These are phyloP conservation scores for Cynopterus sphinx DNA, from an alignment of 2,797 vertebrate species.

Conservation along the genomic window DNA sequence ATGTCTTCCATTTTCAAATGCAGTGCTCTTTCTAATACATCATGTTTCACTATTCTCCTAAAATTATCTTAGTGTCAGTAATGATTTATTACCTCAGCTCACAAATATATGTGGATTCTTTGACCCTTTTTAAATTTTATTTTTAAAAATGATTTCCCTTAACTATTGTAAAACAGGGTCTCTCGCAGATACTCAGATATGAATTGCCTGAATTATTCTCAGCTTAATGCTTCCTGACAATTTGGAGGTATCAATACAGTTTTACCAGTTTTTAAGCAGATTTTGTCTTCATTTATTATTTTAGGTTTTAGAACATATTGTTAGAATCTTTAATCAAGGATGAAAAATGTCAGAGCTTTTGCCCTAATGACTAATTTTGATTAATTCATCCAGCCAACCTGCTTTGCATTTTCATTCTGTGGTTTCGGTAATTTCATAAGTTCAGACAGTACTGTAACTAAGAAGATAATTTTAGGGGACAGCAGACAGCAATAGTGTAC, in stretches of 20 bases:
- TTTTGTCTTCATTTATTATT: conserved; percentile 37
- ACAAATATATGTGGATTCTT: neutral
- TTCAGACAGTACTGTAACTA: neutral
- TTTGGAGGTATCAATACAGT: neutral
- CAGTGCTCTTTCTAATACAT: neutral
- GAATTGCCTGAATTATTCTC: conserved; percentile 23
- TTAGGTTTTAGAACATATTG: neutral
- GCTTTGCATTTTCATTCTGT: neutral
- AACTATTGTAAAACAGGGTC: neutral
- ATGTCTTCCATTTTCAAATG: neutral
- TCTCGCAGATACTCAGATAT: neutral
- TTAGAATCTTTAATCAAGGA: conserved; percentile 38
- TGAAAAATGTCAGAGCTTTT: conserved; percentile 30
- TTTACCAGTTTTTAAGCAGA: conserved; percentile 16
- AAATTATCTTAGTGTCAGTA: neutral
- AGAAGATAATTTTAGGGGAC: neutral
- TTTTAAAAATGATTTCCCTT: neutral
- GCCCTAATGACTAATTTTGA: conserved; percentile 22
- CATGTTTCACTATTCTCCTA: neutral
- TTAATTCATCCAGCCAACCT: neutral
- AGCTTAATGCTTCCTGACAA: conserved; percentile 12
- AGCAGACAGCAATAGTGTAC: neutral
- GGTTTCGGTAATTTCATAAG: neutral
- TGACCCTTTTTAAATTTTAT: neutral
- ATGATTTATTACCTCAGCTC: neutral